A percentile compares a stretch with the other conserved stretches of the same genome.
phyloP scores from a whole-genome alignment of 30 jellyfish, hydroid and myxozoan genomes.

The Turritopsis rubra region DNA sequence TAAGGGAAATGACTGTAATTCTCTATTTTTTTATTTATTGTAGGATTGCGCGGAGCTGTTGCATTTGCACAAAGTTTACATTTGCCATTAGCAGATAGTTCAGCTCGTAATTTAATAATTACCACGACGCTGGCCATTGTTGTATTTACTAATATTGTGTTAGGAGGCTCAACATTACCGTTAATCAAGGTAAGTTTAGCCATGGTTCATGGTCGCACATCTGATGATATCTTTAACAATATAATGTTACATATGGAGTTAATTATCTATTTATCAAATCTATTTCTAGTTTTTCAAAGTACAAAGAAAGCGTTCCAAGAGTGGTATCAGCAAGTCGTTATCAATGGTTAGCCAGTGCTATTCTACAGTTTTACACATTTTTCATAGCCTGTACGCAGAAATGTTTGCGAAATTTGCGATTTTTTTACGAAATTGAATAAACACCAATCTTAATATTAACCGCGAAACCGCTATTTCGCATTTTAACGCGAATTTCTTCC shows the following conservation, averaged over 20 bases:
- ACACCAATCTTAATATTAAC: too few relatives aligned
- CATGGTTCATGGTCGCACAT: background rate
- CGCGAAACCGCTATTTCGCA: too few relatives aligned
- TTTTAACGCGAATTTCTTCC: too few relatives aligned
- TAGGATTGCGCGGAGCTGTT: slow-evolving; percentile 95
- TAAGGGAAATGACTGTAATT: too few relatives aligned
- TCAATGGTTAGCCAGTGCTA: slow-evolving; percentile 40
- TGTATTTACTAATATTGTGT: slow-evolving; percentile 75
- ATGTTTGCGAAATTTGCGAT: too few relatives aligned
- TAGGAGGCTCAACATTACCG: slow-evolving; percentile 81
- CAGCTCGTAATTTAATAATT: slow-evolving; percentile 61
- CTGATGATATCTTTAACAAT: background rate
- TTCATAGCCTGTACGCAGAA: too few relatives aligned
- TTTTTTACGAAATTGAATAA: too few relatives aligned
- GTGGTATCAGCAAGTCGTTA: slow-evolving; percentile 73
- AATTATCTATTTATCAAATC: background rate
- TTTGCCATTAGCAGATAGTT: slow-evolving; percentile 59
- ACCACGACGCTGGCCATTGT: slow-evolving; percentile 90
- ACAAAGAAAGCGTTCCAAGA: slow-evolving; percentile 46
- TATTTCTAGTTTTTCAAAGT: slow-evolving; percentile 67
- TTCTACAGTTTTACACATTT: slow-evolving; percentile 1
- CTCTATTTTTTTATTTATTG: background rate
- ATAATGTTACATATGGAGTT: background rate
- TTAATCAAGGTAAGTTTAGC: slow-evolving; percentile 55
- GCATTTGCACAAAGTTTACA: slow-evolving; percentile 96